phyloP scores from a whole-genome alignment of 2,113 vertebrate species.

The Rhinogobius similis region DNA sequence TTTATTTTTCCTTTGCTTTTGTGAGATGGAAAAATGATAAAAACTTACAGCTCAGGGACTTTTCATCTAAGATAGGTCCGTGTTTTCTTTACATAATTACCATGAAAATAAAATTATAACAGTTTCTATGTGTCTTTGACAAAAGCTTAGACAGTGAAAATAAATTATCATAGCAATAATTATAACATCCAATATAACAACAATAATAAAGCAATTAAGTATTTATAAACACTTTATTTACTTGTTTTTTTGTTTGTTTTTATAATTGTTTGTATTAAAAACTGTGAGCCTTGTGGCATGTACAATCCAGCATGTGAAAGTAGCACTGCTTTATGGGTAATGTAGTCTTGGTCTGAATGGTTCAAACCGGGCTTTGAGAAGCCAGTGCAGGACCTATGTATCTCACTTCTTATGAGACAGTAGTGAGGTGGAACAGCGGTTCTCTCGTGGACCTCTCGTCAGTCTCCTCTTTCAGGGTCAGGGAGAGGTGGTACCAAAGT shows the following conservation, averaged over 20 bases:
- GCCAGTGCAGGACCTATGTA: constrained; percentile 32
- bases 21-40: constrained; percentile 81
- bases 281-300: constrained; percentile 70
- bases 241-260: constrained; percentile 60
- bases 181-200: constrained; percentile 82
- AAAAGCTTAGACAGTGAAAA: constrained; percentile 81
- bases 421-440: constrained; percentile 35
- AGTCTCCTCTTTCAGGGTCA: constrained; percentile 68
- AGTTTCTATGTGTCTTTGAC: constrained; percentile 76
- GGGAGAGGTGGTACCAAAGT: constrained; percentile 79
- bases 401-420: constrained; percentile 52
- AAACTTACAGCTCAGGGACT: constrained; percentile 78
- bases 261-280: constrained; percentile 77
- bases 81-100: constrained; percentile 76
- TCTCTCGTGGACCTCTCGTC: constrained; percentile 53
- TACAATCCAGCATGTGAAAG: constrained; percentile 82
- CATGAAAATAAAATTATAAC: constrained; percentile 78
- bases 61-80: constrained; percentile 78
- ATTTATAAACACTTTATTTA: constrained; percentile 83
- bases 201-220: constrained; percentile 80
- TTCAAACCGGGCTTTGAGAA: constrained; percentile 24
- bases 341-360: constrained; percentile 34
- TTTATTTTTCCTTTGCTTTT: constrained; percentile 80
- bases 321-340: constrained; percentile 50
- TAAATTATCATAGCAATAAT: constrained; percentile 86